Base-by-base conservation (phyloP, 2,797 vertebrate genomes). In the Oryzias dopingdopingensis region DNA sequence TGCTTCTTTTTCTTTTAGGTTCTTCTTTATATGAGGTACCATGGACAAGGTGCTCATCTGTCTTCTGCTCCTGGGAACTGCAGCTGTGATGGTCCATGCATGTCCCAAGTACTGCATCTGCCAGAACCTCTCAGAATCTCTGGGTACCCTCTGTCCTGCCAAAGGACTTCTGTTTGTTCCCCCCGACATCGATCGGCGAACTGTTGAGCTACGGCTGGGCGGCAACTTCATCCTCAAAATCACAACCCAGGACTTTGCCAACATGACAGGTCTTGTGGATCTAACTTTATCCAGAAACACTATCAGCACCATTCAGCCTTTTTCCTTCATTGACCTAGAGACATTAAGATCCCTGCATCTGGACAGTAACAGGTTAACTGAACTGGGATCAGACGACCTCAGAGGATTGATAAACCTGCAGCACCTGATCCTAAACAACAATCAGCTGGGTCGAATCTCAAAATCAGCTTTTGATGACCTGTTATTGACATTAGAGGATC, bases 71-170 rank as follows among this genome's bases (percentile, higher is more conserved):
- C 92, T 99, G 93, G 96, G 95, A 95, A 95, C 94, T 83, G 90
- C 93, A 82, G 88, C 93, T 20, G 92, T 88, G 67, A 92, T 90
- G 80, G 95, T 93, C 78, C 93, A 92, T 4, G 95, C 95, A 84
- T 99, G 97, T 91, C 97, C 97, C 76, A 98, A 98, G 91, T 98
- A 99, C 55, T 99, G 97, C 59, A 94, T 96, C 81, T 99, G 97
- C 84, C 97, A 99, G 91, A 99, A 99, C 87, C 89, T 99, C 51
- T 99, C 97, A 15, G 96, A 98, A 84, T 99, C 97, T 23, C 87
- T 99, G 68, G 96, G 97, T 41, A 99, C 97, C 4, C 85, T 99
- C 59, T 99, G 97, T 65, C 96, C 97, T 32, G 95, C 96, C 52
- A 99, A 98, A 87, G 97, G 97, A 60, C 91, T 99, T 63, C 94